Evolutionary conservation across 1,140 invertebrate genomes (phyloP), one percentile per base, ranked within the genome.

Genomic region (Antheraea mylitta): DNA sequence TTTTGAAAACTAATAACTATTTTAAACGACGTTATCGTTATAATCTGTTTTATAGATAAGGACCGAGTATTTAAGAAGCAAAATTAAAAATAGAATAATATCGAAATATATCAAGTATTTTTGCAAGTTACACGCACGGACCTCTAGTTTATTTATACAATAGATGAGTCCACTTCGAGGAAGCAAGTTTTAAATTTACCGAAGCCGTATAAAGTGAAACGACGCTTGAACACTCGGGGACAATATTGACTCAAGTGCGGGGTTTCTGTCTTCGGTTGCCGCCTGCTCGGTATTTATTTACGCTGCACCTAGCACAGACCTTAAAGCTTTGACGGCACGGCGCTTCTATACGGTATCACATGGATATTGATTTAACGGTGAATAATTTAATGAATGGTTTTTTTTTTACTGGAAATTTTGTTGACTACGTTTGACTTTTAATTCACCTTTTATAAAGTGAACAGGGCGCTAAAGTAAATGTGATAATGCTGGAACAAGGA

Each of bases 211-310:
- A 76, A 70, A 76, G 30, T 4, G 48, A 38, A 53, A 59, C 69
- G 62, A 58, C 67, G 36, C 48, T 59, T 37, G 65, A 65, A 65
- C 45, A 11, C 18, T 65, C 64, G 71, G 74, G 69, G 74, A 70
- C 71, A 80, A 82, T 89, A 84, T 87, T 87, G 84, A 87, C 80
- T 80, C 84, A 86, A 89, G 81, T 89, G 65, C 48, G 84, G 78
- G 74, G 82, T 81, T 83, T 86, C 82, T 80, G 74, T 80, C 37
- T 73, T 58, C 58, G 60, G 13, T 60, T 30, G 66, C 62, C 30
- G 66, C 66, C 77, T 80, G 72, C 66, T 74, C 67, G 73, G n/a
- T 81, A 74, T 82, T 83, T 81, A 70, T 76, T 67, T 67, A 68
- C 66, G 68, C 66, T 72, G 73, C 69, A 53, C 45, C 45, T 53